Conservation (phyloP, 2,113 vertebrate genomes). For the Brachyistius frenatus region DNA sequence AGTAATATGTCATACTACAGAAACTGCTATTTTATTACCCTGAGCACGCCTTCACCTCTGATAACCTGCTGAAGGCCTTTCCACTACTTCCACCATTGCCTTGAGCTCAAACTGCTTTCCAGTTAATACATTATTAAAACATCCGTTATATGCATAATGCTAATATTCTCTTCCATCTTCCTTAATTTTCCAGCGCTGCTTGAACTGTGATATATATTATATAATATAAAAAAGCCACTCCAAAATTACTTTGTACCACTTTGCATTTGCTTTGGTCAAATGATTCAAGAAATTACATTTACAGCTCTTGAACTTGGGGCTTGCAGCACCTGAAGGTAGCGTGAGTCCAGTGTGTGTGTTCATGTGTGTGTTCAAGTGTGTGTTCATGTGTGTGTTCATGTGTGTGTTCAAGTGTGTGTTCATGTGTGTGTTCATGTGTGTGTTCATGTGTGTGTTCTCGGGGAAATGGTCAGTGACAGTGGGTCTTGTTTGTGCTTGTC, state of each 20-base stretch:
- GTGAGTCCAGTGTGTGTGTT: constrained; percentile 9
- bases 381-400: neutral
- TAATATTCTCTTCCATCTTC: constrained; percentile 17
- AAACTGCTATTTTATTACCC: too few relatives aligned
- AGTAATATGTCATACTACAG: too few relatives aligned
- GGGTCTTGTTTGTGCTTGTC: constrained; percentile 71
- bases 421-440: neutral
- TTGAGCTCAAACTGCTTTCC: neutral
- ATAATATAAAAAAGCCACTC: constrained; percentile 2
- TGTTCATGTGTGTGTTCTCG: constrained; percentile 3
- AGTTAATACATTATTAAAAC: constrained; percentile 34
- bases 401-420: constrained; percentile 9
- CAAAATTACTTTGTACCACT: constrained; percentile 13
- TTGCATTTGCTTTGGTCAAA: constrained; percentile 23
- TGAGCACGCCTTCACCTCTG: too few relatives aligned
- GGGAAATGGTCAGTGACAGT: constrained; percentile 70
- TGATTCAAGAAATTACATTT: constrained; percentile 4
- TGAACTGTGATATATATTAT: constrained; percentile 23
- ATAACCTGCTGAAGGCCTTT: constrained; percentile 11
- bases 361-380: constrained; percentile 4
- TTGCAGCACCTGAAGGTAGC: constrained; percentile 11
- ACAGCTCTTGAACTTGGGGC: neutral
- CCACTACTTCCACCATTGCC: neutral
- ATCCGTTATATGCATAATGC: constrained; percentile 26
- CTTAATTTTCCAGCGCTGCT: constrained; percentile 6